A percentile compares a stretch with the other conserved stretches of the same genome.
These are phyloP conservation scores for Procapra przewalskii DNA, from an alignment of 2,113 vertebrate species.

Conservation along the genomic window DNA sequence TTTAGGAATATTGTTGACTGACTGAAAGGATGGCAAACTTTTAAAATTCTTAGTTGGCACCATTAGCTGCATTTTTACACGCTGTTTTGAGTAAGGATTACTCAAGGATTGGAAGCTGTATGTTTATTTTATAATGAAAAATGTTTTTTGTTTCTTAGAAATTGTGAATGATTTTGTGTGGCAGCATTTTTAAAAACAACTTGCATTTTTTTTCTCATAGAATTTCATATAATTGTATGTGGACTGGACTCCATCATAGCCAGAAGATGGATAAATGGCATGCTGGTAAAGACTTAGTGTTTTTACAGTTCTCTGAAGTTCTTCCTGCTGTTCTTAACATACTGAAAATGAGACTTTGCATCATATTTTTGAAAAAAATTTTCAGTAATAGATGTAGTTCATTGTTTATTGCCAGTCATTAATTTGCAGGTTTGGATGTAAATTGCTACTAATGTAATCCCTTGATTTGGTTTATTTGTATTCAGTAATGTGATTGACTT, in stretches of 20 bases:
- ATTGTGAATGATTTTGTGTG: background rate
- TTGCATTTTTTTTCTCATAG: constrained; percentile 69
- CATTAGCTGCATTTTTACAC: background rate
- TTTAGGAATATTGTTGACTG: background rate
- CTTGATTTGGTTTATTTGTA: constrained; percentile 25
- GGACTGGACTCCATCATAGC: constrained; percentile 96
- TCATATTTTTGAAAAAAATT: constrained; percentile 18
- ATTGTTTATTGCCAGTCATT: background rate
- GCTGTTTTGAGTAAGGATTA: background rate
- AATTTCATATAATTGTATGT: constrained; percentile 97
- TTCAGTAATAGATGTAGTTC: background rate
- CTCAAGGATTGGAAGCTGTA: background rate
- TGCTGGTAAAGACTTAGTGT: constrained; percentile 86
- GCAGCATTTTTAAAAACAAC: background rate
- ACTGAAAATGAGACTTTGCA: background rate
- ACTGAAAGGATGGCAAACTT: background rate
- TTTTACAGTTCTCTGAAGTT: constrained; percentile 35
- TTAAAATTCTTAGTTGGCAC: background rate
- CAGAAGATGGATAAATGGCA: constrained; percentile 97
- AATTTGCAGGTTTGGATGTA: background rate
- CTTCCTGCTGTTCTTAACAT: background rate
- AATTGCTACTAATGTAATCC: background rate
- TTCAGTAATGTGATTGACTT: background rate
- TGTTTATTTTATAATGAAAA: background rate
- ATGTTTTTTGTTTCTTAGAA: background rate